phyloP scores from a whole-genome alignment of 2,888 invertebrate genomes.

The Bembecia ichneumoniformis region DNA sequence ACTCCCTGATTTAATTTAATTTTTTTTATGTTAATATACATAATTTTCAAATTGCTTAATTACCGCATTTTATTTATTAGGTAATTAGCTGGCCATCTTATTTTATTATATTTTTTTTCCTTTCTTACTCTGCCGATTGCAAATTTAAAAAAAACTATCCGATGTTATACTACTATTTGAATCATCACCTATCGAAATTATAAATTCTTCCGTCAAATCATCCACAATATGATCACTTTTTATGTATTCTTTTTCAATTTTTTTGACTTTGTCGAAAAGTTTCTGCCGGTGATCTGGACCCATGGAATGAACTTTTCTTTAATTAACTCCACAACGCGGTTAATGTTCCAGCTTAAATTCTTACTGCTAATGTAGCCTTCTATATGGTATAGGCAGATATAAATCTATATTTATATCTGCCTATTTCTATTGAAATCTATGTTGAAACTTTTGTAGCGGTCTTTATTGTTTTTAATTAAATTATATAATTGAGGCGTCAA shows the following conservation, averaged over 20 bases:
- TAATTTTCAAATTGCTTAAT: too few species aligned
- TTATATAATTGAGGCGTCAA: constrained; percentile 5
- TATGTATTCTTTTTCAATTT: background rate
- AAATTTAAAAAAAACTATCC: too few species aligned
- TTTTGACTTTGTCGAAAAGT: background rate
- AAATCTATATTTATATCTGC: constrained; percentile 5
- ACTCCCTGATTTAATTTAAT: too few species aligned
- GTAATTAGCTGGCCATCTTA: too few species aligned
- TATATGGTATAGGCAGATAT: constrained; percentile 6
- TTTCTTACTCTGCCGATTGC: too few species aligned
- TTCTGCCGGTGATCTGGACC: background rate
- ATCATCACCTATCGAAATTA: background rate
- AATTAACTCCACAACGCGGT: background rate
- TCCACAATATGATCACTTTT: background rate
- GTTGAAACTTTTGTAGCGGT: constrained; percentile 4
- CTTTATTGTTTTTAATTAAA: constrained; percentile 5
- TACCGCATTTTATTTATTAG: too few species aligned
- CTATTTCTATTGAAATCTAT: constrained; percentile 6
- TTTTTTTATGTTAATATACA: too few species aligned
- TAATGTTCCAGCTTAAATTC: constrained; percentile 2
- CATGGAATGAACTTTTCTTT: background rate
- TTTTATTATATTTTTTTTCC: too few species aligned
- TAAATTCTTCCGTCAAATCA: background rate
- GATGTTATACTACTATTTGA: background rate
- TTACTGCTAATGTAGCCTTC: constrained; percentile 6